Conservation (phyloP, 2,888 invertebrate species). For the Hyposoter didymator region DNA sequence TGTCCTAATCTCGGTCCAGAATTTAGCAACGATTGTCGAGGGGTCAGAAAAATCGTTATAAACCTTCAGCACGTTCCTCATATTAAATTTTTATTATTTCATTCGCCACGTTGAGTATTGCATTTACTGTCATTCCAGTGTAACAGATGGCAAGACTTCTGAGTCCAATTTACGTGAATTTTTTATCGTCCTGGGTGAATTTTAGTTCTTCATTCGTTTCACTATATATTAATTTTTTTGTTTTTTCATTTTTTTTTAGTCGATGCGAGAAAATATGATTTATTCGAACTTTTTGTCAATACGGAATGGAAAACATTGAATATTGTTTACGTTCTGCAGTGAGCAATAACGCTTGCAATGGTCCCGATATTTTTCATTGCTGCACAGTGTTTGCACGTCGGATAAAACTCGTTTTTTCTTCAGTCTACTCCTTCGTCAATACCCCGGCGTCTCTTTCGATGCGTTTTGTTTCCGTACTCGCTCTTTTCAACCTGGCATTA, state of each 20-base stretch:
- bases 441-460: not conserved
- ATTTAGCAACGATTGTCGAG: not conserved
- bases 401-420: not conserved
- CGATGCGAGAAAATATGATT: not conserved
- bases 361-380: not conserved
- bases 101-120: not conserved
- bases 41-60: not conserved
- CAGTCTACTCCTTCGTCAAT: not conserved
- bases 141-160: not conserved
- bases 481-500: not conserved
- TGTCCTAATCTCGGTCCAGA: not conserved
- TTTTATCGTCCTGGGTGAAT: not conserved
- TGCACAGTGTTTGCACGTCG: not conserved
- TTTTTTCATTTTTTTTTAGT: too few species aligned
- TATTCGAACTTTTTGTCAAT: not conserved
- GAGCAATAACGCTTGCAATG: not conserved
- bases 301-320: not conserved
- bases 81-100: constrained; percentile 5
- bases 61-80: not conserved
- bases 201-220: not conserved
- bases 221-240: not conserved
- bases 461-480: not conserved
- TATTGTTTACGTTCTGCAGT: not conserved
- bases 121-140: not conserved
- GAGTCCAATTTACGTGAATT: not conserved